Base-by-base conservation (phyloP, 2,797 vertebrate species). In the Caiman crocodilus region DNA sequence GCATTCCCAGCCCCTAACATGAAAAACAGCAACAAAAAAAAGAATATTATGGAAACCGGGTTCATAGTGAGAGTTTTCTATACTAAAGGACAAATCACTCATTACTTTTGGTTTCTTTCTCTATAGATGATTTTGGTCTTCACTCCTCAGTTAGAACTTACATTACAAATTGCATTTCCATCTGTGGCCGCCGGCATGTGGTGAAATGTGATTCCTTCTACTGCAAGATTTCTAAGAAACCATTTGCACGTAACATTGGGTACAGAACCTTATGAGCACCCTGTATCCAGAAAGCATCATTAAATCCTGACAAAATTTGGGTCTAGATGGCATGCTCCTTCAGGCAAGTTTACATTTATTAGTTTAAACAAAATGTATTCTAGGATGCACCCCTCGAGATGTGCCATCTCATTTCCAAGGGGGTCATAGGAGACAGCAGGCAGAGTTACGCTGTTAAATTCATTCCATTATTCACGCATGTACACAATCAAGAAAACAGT, bases 341-440 rank as follows among this genome's bases (percentile, higher is more conserved):
- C 75, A 76, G 79, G 83, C 85, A 67, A 69, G 59, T 35, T 30
- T 92, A 42, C 63, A 78, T 93, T 21, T 83, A 55, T 69, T 87
- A 71, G 82, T 65, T 73, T 58, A 42, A 28, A 50, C 30, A 17
- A 64, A 25, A 32, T 23, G 42, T 60, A 74, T 71, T 76, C 64
- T 69, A 56, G 64, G 55, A 71, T 88, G 42, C 79, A 89, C 88
- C 79, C 82, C 79, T 75, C 25, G 82, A 57, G 73, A 74, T 58
- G 26, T 42, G 32, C 28, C 21, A 58, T n/a, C 56, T 60, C n/a
- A 50, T 84, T 92, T 90, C 35, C 71, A 81, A 75, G 14, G n/a
- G 26, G 25, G 69, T 75, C 65, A 71, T 78, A 30, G 55, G 65
- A 84, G 76, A 55, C 58, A 75, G 71, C 35, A 76, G 81, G 58